These are phyloP conservation scores for Dolichotis patagonum DNA, from an alignment of 2,113 vertebrate genomes.

Conservation along the genomic window DNA sequence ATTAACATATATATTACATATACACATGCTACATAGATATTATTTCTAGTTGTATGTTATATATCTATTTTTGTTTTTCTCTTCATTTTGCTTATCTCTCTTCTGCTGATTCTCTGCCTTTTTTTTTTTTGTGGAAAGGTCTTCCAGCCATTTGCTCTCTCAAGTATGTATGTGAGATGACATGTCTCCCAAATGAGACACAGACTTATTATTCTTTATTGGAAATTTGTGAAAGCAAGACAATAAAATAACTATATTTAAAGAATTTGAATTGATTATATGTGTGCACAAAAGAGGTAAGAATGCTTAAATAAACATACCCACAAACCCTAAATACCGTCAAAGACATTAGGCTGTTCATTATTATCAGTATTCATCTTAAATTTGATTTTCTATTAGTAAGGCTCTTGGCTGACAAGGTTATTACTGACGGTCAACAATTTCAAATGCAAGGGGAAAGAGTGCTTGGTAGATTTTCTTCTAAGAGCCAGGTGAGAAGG, in stretches of 20 bases:
- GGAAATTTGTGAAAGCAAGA: conserved; percentile 39
- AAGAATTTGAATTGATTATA: neutral
- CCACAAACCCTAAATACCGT: neutral
- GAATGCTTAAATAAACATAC: neutral
- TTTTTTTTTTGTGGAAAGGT: neutral
- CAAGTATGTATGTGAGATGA: neutral
- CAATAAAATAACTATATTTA: neutral
- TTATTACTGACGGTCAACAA: conserved; percentile 2
- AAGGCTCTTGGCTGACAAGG: neutral
- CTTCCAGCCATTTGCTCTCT: neutral
- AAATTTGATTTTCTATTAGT: neutral
- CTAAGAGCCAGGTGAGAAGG: neutral
- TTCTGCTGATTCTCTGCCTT: neutral
- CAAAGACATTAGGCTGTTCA: neutral
- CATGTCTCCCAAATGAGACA: conserved; percentile 14
- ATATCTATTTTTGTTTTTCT: neutral
- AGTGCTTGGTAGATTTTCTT: neutral
- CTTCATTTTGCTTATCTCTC: neutral
- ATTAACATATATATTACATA: neutral
- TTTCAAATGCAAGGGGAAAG: neutral
- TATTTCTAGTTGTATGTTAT: neutral
- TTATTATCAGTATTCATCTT: neutral
- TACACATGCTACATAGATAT: neutral
- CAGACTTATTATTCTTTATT: conserved; percentile 11
- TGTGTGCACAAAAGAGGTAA: neutral